phyloP scores from a whole-genome alignment of 1,140 invertebrate species.

The Hormaphis cornu region DNA sequence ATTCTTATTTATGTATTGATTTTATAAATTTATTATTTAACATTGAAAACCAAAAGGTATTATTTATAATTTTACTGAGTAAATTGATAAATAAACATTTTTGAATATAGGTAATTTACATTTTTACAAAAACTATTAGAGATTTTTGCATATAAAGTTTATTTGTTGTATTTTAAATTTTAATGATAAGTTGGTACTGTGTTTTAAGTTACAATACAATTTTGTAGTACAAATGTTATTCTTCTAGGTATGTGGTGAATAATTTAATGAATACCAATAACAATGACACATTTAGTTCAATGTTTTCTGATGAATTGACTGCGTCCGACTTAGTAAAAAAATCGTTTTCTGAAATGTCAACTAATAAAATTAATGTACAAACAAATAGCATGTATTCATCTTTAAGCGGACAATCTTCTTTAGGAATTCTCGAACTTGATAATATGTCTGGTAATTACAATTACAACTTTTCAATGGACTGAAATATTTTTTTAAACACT shows the following conservation, averaged over 20 bases:
- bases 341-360: background rate
- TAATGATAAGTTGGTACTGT: no score
- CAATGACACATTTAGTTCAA: constrained; percentile 11
- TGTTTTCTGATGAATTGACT: constrained; percentile 15
- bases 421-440: constrained; percentile 16
- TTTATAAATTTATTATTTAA: no score
- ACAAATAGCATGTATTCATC: constrained; percentile 12
- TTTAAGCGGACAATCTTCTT: constrained; percentile 9
- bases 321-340: background rate
- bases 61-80: no score
- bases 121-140: no score
- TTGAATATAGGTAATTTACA: no score
- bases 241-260: background rate
- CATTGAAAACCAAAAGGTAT: no score
- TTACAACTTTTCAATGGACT: background rate
- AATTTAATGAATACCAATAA: background rate
- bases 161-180: no score
- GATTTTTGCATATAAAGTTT: no score
- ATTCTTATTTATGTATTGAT: no score
- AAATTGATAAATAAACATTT: no score
- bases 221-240: no score
- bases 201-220: no score
- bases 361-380: background rate
- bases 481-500: background rate
- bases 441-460: constrained; percentile 19